Base-by-base conservation (phyloP, 2,888 invertebrate genomes). In the Heliconius erato region DNA sequence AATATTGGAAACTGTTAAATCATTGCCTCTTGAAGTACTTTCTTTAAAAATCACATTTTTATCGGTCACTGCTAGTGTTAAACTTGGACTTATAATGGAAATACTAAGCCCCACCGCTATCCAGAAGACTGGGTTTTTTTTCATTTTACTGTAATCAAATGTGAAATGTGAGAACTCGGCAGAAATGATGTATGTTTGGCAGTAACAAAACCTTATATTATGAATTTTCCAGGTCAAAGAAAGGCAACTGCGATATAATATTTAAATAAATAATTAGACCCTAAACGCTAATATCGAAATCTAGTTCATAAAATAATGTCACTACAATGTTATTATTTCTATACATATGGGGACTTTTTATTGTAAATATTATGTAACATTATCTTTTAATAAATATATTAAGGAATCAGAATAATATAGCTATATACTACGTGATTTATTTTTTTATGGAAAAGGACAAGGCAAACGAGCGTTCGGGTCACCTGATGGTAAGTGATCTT, bases 141-240 rank as follows among this genome's bases (percentile, higher is more conserved):
- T 93, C 95, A 95, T 95, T 92, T 90, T 91, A 91, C 94, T 94
- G 92, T 88, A 94, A 89, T 85, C 82, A 86, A 83, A 84, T 71
- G 72, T 86, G 72, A 82, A 12, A 44, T 26, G 82, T 78, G 79
- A 88, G 84, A 87, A 85, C 87, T 85, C 85, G 69, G 67, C 85
- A 85, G 86, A 82, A 83, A 80, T 81, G 82, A 82, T 82, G 72
- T 40, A 44, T 74, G 71, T 82, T 74, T 63, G 40, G 68, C 23
- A 80, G 72, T 78, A 63, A 81, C 74, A 83, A 85, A 82, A 88
- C 85, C 88, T 94, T 94, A 91, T 95, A 95, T 93, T 88, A 86
- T 79, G 80, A 83, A 84, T 82, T 82, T 92, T 90, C 87, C 91
- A 87, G 94, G 95, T 90, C 94, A 88, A 92, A 94, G 93, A 95